Percentiles rank a stretch among this genome's conserved stretches.
phyloP scores from a whole-genome alignment of 2,888 invertebrate genomes.

The Sialis lutaria region DNA sequence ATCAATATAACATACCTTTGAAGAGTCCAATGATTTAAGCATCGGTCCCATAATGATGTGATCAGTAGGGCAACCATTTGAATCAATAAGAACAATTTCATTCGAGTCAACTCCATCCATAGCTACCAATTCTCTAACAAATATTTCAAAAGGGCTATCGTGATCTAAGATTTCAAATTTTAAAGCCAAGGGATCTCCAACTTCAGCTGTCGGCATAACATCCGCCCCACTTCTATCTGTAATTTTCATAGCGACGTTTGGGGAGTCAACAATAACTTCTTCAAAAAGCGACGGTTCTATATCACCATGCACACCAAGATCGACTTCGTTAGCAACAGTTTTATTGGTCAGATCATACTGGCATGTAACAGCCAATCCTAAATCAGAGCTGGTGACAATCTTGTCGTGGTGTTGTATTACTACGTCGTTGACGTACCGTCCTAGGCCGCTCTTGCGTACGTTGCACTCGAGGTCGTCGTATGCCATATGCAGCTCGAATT shows the following conservation, averaged over 20 bases:
- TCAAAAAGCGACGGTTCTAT: conserved; percentile 73
- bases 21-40: conserved; percentile 60
- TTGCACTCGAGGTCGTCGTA: conserved; percentile 88
- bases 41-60: conserved; percentile 88
- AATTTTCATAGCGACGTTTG: conserved; percentile 88
- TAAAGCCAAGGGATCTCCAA: conserved; percentile 80
- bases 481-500: conserved; percentile 82
- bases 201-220: conserved; percentile 74
- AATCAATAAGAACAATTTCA: conserved; percentile 82
- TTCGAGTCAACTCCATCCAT: conserved; percentile 88
- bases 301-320: conserved; percentile 76
- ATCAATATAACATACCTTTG: conserved; percentile 56
- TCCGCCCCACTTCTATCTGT: conserved; percentile 71
- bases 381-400: conserved; percentile 85
- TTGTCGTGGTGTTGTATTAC: conserved; percentile 92
- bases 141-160: conserved; percentile 89
- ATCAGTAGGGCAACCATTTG: conserved; percentile 83
- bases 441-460: conserved; percentile 75
- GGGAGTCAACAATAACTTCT: conserved; percentile 84
- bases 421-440: conserved; percentile 78
- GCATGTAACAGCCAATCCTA: conserved; percentile 83
- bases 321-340: conserved; percentile 83
- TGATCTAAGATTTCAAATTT: conserved; percentile 85
- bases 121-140: conserved; percentile 83
- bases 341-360: conserved; percentile 90